Evolutionary conservation across 2,113 vertebrate genomes (phyloP), one percentile per base, ranked within the genome.

Genomic region (Zapornia atra): DNA sequence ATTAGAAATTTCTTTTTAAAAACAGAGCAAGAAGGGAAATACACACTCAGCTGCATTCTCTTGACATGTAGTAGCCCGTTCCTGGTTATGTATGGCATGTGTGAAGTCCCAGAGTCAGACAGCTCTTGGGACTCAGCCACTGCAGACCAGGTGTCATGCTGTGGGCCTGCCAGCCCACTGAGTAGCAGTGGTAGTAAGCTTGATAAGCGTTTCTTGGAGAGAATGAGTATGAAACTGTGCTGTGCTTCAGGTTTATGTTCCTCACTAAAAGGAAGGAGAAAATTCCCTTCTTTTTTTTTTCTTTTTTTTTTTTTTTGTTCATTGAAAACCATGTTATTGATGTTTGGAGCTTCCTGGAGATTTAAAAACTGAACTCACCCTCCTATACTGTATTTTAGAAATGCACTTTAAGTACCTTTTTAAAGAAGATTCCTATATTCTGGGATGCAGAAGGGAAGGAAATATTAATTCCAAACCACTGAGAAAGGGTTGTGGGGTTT

Each of bases 101-200:
- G 60, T 33, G 81, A 15, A 3, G 73, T 81, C 94, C 93, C 88
- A 73, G 98, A 90, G 98, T 97, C 97, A 64, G 87, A 5, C 97
- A 98, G 96, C 97, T 97, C 97, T 71, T 42, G 59, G 96, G 94
- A 8, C 92, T 40, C 42, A 3, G 51, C 80, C 26, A 4, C 86
- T 29, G 68, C 28, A 29, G 36, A 13, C 1, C 5, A 14, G 42
- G 82, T 33, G 4, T 85, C n/a, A 44, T 94, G 88, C 96, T 84
- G 71, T 76, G 94, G 98, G 98, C 98, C 98, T 92, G 96, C 94
- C 98, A 99, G 89, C 98, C 98, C 97, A 22, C 31, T 16, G 94
- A 93, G 92, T 96, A 61, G 44, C 88, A 26, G 56, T 3, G 2
- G 38, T 29, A 26, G 31, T 6, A 25, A 59, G 19, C 18, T 3